A percentile compares a stretch with the other conserved stretches of the same genome.
phyloP scores from a whole-genome alignment of 2,888 invertebrate species.

The Aethes cnicana region DNA sequence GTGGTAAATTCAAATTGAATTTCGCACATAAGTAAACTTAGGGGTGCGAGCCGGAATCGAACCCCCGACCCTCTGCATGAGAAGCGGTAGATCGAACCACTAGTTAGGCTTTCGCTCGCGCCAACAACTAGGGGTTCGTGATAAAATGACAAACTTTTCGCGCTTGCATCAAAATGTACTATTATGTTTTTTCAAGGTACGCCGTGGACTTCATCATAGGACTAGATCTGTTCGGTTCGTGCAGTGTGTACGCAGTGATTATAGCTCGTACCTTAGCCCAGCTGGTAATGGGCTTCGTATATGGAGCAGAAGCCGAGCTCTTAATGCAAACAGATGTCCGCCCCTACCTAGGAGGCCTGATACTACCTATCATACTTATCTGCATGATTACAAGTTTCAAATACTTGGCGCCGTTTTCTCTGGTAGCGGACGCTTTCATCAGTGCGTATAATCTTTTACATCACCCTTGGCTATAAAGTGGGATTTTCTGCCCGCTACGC shows the following conservation, averaged over 20 bases:
- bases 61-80: too few species aligned
- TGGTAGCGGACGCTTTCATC: constrained; percentile 50
- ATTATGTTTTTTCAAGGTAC: constrained; percentile 39
- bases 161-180: too few species aligned
- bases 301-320: constrained; percentile 35
- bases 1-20: too few species aligned
- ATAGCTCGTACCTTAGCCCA: constrained; percentile 48
- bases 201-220: constrained; percentile 45
- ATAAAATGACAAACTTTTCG: too few species aligned
- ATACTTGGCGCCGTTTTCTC: constrained; percentile 55
- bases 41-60: too few species aligned
- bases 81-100: too few species aligned
- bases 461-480: too few species aligned
- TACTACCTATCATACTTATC: constrained; percentile 49
- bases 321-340: too few species aligned
- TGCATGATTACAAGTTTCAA: constrained; percentile 55
- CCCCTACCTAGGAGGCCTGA: constrained; percentile 40
- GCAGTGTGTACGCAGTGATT: constrained; percentile 51
- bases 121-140: too few species aligned
- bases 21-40: too few species aligned
- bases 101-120: too few species aligned
- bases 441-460: constrained; percentile 44
- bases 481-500: too few species aligned
- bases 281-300: constrained; percentile 41
- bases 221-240: constrained; percentile 49